Evolutionary conservation across 2,888 invertebrate species (phyloP), one percentile per base, ranked within the genome.

Genomic region (Drosophila trichaetosa): DNA sequence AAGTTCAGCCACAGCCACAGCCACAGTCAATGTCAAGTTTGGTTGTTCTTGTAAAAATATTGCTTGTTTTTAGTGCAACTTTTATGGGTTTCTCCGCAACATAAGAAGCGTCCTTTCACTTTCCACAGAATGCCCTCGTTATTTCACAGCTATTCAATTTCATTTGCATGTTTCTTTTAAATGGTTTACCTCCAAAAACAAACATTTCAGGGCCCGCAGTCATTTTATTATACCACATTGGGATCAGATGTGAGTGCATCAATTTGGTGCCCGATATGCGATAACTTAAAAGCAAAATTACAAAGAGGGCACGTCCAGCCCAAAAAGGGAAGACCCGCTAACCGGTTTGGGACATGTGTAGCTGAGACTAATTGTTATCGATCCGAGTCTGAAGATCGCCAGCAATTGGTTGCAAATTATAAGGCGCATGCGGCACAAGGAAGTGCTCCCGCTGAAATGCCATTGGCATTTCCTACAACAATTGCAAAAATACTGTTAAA

Each of bases 241-340:
- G 52, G 77, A 85, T 88, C 85, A 69, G 76, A 73, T 86, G 88
- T 86, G 88, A 86, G 73, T 76, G 74, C 86, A 56, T 86, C 76
- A 86, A 86, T 86, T 88, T 86, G 83, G 79, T 80, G 71, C 68
- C 78, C 78, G 52, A 82, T 68, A 83, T 73, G 81, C 87, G 83
- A 85, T 87, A 76, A 85, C 69, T 85, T 81, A 71, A 73, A 61
- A 54, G 48, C 68, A 31, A 77, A 86, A 86, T 59, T 65, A 69
- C 64, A 58, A 63, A 70, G 86, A 81, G 76, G 85, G 86, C 85
- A 80, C 77, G 88, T 73, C 80, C 66, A 53, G 40, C 38, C 38
- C 48, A 34, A 34, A 53, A 60, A 46, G 4, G 38, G 52, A 48
- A 38, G 24, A 34, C 18, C 63, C 24, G 60, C 11, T 13, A 65